Base-by-base conservation (phyloP, 2,797 vertebrate genomes). In the Mycteria americana region DNA sequence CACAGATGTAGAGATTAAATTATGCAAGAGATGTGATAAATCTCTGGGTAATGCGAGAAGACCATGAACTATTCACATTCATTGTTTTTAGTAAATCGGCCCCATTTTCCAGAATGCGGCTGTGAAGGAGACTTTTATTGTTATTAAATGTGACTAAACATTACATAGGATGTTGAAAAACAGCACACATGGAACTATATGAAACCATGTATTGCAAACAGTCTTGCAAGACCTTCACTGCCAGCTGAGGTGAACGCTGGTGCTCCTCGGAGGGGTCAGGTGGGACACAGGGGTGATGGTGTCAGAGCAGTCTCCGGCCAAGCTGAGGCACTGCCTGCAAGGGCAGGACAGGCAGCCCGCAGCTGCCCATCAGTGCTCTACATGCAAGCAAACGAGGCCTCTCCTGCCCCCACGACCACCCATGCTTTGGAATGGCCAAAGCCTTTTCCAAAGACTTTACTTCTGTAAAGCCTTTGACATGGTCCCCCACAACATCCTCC, bases 1-100 rank as follows among this genome's bases (percentile, higher is more conserved):
- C 97, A 97, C 97, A 98, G 98, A 98, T 98, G 97, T 92, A 97
- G 97, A 98, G 97, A 98, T 98, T 98, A 97, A 98, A 98, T 98
- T 98, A 98, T 98, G 97, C 97, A 98, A 97, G 92, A 95, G 97
- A 97, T 98, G 97, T 97, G 98, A 98, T 98, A 98, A 98, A 98
- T 98, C 97, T 97, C 96, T 96, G 96, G 95, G 96, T 97, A 98
- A 98, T 97, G 97, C 67, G 95, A 98, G 96, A 96, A 97, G 97
- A 97, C 97, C 96, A 97, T 97, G 98, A 98, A 97, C 97, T 97
- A 94, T 95, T 97, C 96, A 95, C 93, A 97, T 97, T 82, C 97
- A 89, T 91, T 97, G 97, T 97, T 97, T 98, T 96, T 86, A 96
- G 76, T 60, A 53, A 77, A 97, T 96, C 94, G 10, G 84, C 85